Evolutionary conservation across 2,888 invertebrate species (phyloP).

Genomic region (Subacronicta megacephala): DNA sequence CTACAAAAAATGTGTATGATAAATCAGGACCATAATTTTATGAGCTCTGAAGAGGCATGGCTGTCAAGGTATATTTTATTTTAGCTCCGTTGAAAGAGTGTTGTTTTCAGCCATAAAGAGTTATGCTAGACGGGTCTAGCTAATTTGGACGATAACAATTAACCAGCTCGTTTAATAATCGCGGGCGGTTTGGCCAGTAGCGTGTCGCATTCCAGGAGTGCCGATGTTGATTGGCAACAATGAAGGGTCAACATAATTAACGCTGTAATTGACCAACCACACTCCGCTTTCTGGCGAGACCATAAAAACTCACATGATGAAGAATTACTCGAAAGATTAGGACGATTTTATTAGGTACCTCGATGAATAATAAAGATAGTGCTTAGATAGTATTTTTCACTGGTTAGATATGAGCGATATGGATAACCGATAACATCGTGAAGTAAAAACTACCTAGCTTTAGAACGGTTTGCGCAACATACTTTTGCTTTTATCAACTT

Average conservation of each 20-base stretch:
- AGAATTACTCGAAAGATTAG: conserved; percentile 33
- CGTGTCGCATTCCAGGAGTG: conserved; percentile 70
- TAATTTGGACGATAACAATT: conserved; percentile 60
- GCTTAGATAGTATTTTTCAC: conserved; percentile 14
- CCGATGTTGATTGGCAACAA: conserved; percentile 70
- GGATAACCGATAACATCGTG: conserved; percentile 11
- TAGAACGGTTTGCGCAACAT: conserved; percentile 39
- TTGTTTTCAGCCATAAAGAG: conserved; percentile 26
- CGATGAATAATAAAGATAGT: conserved; percentile 6
- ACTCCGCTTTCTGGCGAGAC: conserved; percentile 25
- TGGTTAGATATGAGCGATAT: conserved; percentile 4
- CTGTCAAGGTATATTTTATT: conserved; percentile 45
- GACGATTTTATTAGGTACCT: conserved; percentile 7
- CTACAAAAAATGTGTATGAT: conserved; percentile 65
- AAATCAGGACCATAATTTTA: conserved; percentile 51
- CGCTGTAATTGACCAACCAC: conserved; percentile 59
- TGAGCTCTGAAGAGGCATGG: conserved; percentile 34
- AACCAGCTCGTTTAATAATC: conserved; percentile 64
- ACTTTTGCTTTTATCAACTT: conserved; percentile 48
- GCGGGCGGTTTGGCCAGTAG: conserved; percentile 59
- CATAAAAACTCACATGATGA: conserved; percentile 44
- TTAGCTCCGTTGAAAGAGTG: conserved; percentile 20
- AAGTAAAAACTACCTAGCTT: conserved; percentile 23
- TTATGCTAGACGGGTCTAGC: conserved; percentile 48
- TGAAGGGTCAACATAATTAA: conserved; percentile 74